phyloP scores from a whole-genome alignment of 2,888 invertebrate genomes.

The Agrilus biguttatus region DNA sequence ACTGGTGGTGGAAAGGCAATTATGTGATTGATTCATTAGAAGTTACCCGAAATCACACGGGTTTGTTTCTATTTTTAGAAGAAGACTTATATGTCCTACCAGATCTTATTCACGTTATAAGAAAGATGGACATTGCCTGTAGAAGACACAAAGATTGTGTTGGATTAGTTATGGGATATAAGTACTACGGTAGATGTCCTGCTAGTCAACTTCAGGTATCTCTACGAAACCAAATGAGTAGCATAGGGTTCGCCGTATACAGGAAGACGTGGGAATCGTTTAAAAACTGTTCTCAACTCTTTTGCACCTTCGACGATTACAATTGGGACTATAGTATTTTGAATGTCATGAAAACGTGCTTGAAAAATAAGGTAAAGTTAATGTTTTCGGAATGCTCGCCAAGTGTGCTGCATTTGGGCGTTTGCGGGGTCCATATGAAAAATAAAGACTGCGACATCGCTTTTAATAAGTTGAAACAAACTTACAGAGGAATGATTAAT shows the following conservation, averaged over 20 bases:
- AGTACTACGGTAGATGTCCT: conserved; percentile 26
- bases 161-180: conserved; percentile 1
- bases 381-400: conserved; percentile 33
- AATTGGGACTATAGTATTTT: conserved; percentile 53
- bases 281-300: conserved; percentile 36
- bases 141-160: conserved; percentile 8
- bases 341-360: conserved; percentile 18
- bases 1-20: conserved; percentile 52
- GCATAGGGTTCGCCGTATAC: conserved; percentile 51
- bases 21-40: conserved; percentile 36
- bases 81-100: conserved; percentile 48
- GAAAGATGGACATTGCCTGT: conserved; percentile 25
- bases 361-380: conserved; percentile 26
- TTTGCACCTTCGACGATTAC: conserved; percentile 50
- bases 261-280: conserved; percentile 38
- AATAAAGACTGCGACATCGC: conserved; percentile 28
- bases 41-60: conserved; percentile 30
- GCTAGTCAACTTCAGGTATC: not conserved
- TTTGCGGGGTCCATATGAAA: conserved; percentile 39
- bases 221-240: conserved; percentile 15
- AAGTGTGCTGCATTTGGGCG: conserved; percentile 47
- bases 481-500: not conserved
- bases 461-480: conserved; percentile 8
- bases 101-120: conserved; percentile 39
- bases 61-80: conserved; percentile 39